phyloP scores from a whole-genome alignment of 2,888 invertebrate genomes.

The Philhelius pedissequus region DNA sequence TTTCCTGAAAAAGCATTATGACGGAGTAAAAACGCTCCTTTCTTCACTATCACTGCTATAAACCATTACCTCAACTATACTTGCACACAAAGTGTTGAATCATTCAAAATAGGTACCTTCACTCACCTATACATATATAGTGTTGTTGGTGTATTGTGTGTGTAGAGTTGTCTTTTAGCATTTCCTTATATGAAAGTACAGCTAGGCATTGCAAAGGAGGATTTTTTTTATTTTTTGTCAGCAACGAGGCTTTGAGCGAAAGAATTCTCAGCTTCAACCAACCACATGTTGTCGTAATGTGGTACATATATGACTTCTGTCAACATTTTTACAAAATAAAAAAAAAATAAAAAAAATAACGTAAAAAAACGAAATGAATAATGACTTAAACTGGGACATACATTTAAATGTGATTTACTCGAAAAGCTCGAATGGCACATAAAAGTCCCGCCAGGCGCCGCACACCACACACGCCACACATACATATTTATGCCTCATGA shows the following conservation, averaged over 20 bases:
- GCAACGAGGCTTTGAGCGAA: conserved; percentile 41
- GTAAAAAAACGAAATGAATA: conserved; percentile 60
- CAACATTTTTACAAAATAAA: conserved; percentile 15
- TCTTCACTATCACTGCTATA: neutral
- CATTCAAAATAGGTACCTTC: neutral
- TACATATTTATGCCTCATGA: conserved; percentile 68
- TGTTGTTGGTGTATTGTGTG: neutral
- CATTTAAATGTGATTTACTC: conserved; percentile 66
- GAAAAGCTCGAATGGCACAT: conserved; percentile 58
- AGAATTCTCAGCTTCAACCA: conserved; percentile 12
- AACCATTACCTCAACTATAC: conserved; percentile 2
- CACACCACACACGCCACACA: too few relatives aligned
- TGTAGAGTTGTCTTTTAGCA: neutral
- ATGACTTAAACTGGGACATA: conserved; percentile 61
- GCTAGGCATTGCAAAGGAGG: conserved; percentile 9
- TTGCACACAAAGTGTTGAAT: conserved; percentile 12
- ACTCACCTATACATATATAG: too few relatives aligned
- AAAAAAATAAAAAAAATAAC: neutral
- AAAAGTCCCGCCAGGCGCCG: conserved; percentile 54
- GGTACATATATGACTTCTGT: conserved; percentile 23
- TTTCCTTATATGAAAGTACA: conserved; percentile 36
- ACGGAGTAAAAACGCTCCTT: neutral
- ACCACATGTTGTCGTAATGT: neutral
- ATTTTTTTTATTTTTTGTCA: conserved; percentile 27
- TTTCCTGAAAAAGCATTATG: conserved; percentile 17